Evolutionary conservation across 2,888 invertebrate genomes (phyloP), one percentile per base, ranked within the genome.

Genomic region (Platypus cylindrus): DNA sequence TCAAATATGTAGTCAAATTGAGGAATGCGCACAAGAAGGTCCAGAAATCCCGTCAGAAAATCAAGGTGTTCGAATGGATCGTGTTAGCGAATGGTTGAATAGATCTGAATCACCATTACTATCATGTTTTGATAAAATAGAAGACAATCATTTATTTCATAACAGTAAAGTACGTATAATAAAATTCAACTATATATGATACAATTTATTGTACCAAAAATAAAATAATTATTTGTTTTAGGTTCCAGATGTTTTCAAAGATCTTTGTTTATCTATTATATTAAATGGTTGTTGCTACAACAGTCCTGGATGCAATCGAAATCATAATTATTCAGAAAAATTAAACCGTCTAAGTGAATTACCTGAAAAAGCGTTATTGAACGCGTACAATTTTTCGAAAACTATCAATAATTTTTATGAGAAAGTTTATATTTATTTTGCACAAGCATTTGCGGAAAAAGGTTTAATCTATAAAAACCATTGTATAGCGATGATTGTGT

Each of bases 191-290:
- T n/a, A n/a, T n/a, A n/a, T n/a, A n/a, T n/a, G n/a, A n/a, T n/a
- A n/a, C n/a, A n/a, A n/a, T n/a, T n/a, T n/a, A n/a, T n/a, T n/a
- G n/a, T n/a, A n/a, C n/a, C n/a, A n/a, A n/a, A n/a, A n/a, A n/a
- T n/a, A n/a, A n/a, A 38, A 35, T 1, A 30, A 37, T 5, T 32
- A 42, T 18, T 30, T 35, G 17, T 24, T 35, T 22, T 36, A 31
- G 15, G 40, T 46, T 16, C 33, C 37, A 9, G 32, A 37, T 25
- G 30, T 45, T 16, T 41, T 42, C 15, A 30, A 18, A 24, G 37
- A 34, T 9, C 24, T 45, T 20, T 24, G 28, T 3, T 20, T 25
- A 5, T 35, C 25, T 14, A 31, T 36, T 16, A 16, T 36, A 3
- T 3, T 15, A 3, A 26, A 13, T 26, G 9, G 5, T n/a, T 36